Evolutionary conservation across 2,797 vertebrate species (phyloP).

Genomic region (Coregonus suidteri): DNA sequence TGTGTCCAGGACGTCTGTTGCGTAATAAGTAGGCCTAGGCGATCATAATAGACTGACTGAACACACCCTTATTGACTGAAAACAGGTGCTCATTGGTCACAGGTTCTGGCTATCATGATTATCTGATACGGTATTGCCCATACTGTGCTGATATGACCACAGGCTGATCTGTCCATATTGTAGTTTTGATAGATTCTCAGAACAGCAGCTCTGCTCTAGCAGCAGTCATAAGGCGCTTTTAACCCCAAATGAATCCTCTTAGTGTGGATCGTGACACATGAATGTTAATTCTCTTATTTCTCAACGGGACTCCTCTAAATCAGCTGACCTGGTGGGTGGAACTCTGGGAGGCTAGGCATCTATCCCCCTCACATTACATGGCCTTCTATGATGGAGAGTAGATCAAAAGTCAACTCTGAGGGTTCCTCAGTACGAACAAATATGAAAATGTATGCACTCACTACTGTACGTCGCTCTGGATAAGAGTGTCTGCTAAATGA

Average conservation of each 20-base stretch:
- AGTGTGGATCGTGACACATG: not conserved
- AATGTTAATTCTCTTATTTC: not conserved
- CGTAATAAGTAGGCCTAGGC: not conserved
- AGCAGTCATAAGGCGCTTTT: not conserved
- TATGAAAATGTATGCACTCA: too few relatives aligned
- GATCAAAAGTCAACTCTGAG: conserved; percentile 11
- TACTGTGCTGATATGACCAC: not conserved
- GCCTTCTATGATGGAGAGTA: conserved; percentile 19
- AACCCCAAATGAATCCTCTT: not conserved
- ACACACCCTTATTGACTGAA: not conserved
- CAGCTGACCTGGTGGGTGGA: conserved; percentile 31
- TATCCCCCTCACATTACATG: conserved; percentile 20
- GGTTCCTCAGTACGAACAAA: too few relatives aligned
- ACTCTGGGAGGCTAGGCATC: conserved; percentile 20
- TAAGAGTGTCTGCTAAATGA: too few relatives aligned
- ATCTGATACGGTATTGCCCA: not conserved
- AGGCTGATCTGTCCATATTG: not conserved
- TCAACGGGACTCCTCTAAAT: not conserved
- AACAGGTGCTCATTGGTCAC: not conserved
- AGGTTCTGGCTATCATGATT: not conserved
- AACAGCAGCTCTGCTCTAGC: not conserved
- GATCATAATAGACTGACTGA: not conserved
- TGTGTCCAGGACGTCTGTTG: not conserved
- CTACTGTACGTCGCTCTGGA: too few relatives aligned
- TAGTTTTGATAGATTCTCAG: not conserved